These are phyloP conservation scores for Sylvietta virens DNA, from an alignment of 2,113 vertebrate genomes.

Conservation along the genomic window DNA sequence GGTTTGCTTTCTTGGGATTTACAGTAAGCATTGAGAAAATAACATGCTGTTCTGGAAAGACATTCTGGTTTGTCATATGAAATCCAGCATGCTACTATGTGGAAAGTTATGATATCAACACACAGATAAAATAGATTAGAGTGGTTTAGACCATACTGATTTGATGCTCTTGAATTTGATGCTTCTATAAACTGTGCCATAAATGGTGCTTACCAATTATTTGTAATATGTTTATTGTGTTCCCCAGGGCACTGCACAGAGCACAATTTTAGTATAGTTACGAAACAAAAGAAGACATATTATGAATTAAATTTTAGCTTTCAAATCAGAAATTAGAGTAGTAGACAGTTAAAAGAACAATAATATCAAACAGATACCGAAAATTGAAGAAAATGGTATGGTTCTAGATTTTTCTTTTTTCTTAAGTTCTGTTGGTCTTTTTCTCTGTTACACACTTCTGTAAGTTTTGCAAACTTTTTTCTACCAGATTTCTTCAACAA, in stretches of 20 bases:
- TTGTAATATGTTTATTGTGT: neutral
- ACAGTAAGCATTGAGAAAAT: neutral
- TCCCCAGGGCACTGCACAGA: neutral
- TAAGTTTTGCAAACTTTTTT: neutral
- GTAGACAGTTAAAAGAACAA: neutral
- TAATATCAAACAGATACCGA: neutral
- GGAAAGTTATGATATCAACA: neutral
- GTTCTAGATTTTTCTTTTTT: neutral
- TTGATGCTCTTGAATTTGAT: neutral
- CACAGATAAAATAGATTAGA: neutral
- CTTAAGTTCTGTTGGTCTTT: neutral
- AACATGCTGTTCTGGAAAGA: neutral
- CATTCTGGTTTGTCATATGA: neutral
- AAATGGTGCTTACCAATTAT: neutral
- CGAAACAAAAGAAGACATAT: neutral
- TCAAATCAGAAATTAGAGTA: neutral
- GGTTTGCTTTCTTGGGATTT: neutral
- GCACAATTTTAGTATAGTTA: neutral
- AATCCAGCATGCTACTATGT: neutral
- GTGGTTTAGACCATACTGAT: neutral
- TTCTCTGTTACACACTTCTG: neutral
- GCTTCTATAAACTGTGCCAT: neutral
- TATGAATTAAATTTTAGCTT: neutral
- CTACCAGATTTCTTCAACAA: conserved; percentile 91
- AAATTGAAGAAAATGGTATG: neutral